phyloP scores from a whole-genome alignment of 1,140 invertebrate genomes.

The Listronotus bonariensis region DNA sequence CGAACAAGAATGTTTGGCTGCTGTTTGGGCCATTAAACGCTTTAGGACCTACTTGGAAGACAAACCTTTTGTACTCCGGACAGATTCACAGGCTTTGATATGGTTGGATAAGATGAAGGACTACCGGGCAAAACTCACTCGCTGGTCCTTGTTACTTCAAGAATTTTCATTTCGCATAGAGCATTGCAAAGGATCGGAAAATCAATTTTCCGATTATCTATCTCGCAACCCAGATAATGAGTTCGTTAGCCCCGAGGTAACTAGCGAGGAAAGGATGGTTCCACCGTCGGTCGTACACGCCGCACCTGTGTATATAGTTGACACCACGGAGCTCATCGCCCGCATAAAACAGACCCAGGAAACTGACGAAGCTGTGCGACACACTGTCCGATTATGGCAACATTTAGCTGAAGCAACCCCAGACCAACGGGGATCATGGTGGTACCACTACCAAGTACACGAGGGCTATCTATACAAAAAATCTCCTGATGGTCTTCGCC shows the following conservation, averaged over 20 bases:
- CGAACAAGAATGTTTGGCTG: slow-evolving; percentile 56
- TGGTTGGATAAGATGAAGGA: slow-evolving; percentile 45
- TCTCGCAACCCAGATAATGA: too few species aligned
- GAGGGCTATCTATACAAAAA: not conserved
- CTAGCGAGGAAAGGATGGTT: too few species aligned
- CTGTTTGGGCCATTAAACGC: slow-evolving; percentile 54
- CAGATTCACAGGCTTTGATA: slow-evolving; percentile 28
- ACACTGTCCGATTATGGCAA: not conserved
- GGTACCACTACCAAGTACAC: too few species aligned
- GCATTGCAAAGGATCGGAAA: not conserved
- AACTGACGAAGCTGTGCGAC: not conserved
- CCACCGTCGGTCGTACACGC: too few species aligned
- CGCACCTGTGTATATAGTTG: too few species aligned
- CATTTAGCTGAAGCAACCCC: too few species aligned
- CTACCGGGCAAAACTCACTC: slow-evolving; percentile 41
- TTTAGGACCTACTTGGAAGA: slow-evolving; percentile 47
- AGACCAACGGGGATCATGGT: too few species aligned
- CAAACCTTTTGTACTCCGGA: slow-evolving; percentile 23
- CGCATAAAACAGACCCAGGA: not conserved
- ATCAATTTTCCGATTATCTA: not conserved
- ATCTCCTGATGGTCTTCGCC: not conserved
- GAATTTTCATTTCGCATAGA: not conserved
- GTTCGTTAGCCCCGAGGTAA: too few species aligned
- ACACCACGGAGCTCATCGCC: too few species aligned
- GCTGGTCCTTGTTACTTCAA: slow-evolving; percentile 37